Base-by-base conservation (phyloP, 2,113 vertebrate genomes). In the Triplophysa siluroides region DNA sequence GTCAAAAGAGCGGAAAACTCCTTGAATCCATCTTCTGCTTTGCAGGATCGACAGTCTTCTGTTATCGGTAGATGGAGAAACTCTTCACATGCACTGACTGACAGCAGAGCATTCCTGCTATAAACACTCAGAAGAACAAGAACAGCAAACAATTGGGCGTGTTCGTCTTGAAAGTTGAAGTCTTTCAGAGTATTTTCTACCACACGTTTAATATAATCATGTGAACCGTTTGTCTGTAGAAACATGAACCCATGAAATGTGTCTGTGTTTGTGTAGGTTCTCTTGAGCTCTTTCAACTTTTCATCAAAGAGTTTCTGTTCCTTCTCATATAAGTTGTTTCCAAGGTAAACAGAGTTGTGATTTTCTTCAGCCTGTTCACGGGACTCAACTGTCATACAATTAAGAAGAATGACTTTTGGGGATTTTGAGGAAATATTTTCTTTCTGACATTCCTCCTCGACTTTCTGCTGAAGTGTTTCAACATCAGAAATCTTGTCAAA, bases 201-300 rank as follows among this genome's bases (percentile, higher is more conserved):
- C 38, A 95, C 86, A 29, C 94, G 92, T 85, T 94, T 29, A 82
- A 95, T 90, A 65, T 96, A 95, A 0, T 76, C 64, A 66, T 79
- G 0, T 29, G 91, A 88, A 87, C 95, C 96, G 85, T 93, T 93
- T 43, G 75, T 83, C 89, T 96, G 96, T 91, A 95, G 90, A 78
- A 95, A 93, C 94, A 96, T 95, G 83, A 95, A 96, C 13, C 91
- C 94, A 89, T 95, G 95, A 83, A 96, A 96, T 2, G 91, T 92
- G 80, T 94, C 90, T 84, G 90, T 86, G 80, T 95, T 88, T 29
- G 86, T 78, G 81, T 94, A 61, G 0, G 84, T 75, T 45, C 90
- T 84, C 84, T 95, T 90, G 63, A 96, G 95, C 89, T 92, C 90
- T 9, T 89, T 54, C 11, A 95, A 82, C 87, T 95, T 95, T 67